Conservation (phyloP, 1,140 invertebrate genomes). For the Nebria ingens region DNA sequence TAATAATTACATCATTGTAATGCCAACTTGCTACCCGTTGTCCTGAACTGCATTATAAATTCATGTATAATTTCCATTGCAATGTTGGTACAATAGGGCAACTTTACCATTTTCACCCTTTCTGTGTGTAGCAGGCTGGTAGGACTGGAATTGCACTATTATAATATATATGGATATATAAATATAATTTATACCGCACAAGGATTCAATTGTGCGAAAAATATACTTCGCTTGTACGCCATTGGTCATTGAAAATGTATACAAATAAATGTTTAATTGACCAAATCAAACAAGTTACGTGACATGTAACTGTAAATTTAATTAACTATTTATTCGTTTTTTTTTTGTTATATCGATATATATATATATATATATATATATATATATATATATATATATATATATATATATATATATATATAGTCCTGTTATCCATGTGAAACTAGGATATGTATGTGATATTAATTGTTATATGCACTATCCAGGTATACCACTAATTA, state of each 20-base stretch:
- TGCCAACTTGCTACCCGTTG: too few relatives aligned
- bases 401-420: constrained; percentile 1
- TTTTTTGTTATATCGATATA: not conserved
- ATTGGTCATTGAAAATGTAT: not conserved
- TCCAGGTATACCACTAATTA: too few relatives aligned
- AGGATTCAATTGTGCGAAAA: not conserved
- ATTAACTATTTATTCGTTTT: not conserved
- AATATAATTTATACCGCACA: not conserved
- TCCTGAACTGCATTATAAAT: too few relatives aligned
- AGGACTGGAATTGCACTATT: too few relatives aligned
- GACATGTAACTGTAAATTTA: not conserved
- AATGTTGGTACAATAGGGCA: too few relatives aligned
- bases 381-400: constrained; percentile 1
- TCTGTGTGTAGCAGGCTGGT: too few relatives aligned
- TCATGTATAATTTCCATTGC: too few relatives aligned
- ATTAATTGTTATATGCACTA: too few relatives aligned
- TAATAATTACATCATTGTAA: too few relatives aligned
- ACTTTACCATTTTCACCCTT: too few relatives aligned
- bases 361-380: constrained; percentile 1
- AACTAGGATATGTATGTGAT: not conserved
- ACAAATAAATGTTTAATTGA: not conserved
- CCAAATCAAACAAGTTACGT: not conserved
- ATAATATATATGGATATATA: too few relatives aligned
- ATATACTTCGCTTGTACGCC: not conserved
- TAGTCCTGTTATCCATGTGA: not conserved